These are phyloP conservation scores for Mormoops blainvillei DNA, from an alignment of 2,113 vertebrate species.

Conservation along the genomic window DNA sequence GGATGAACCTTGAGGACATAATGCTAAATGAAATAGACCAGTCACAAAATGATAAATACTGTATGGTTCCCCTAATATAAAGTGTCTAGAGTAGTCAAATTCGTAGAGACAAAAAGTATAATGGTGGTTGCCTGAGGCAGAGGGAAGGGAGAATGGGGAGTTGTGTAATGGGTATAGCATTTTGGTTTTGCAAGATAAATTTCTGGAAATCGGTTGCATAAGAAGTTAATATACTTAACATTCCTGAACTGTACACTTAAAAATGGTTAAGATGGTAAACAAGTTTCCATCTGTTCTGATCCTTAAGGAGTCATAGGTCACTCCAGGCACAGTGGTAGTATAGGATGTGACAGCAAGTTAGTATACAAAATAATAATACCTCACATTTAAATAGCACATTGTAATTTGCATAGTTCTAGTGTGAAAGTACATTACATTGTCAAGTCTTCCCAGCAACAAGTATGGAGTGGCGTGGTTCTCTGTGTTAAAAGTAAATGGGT, in stretches of 20 bases:
- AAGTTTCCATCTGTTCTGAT: constrained; percentile 18
- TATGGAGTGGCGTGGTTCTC: neutral
- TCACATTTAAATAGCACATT: neutral
- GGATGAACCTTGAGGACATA: neutral
- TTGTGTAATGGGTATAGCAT: neutral
- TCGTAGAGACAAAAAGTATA: constrained; percentile 5
- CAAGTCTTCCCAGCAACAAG: neutral
- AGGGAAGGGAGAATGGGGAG: neutral
- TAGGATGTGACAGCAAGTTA: neutral
- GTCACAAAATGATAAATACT: neutral
- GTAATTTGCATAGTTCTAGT: neutral
- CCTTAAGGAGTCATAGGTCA: neutral
- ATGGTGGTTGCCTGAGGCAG: neutral
- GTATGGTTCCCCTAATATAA: neutral
- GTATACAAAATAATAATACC: neutral
- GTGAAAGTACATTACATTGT: neutral
- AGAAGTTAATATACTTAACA: neutral
- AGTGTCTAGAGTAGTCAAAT: neutral
- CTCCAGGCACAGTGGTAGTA: neutral
- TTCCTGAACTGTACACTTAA: neutral
- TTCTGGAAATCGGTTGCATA: neutral
- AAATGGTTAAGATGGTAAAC: neutral
- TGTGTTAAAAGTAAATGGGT: neutral
- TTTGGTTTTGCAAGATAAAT: constrained; percentile 4
- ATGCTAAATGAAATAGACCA: neutral